These are phyloP conservation scores for Equus przewalskii DNA, from an alignment of 2,113 vertebrate species.

Conservation along the genomic window DNA sequence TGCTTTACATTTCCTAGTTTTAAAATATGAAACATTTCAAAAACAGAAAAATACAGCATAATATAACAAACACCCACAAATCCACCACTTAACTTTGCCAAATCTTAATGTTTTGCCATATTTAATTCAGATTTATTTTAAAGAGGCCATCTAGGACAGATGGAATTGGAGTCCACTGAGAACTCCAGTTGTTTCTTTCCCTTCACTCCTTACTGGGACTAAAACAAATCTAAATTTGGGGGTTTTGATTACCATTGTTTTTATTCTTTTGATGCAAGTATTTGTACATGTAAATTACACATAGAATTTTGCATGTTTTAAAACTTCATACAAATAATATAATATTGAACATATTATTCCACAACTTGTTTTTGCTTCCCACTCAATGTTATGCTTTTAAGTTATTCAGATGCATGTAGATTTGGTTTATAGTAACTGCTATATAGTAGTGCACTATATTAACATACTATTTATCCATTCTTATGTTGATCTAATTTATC, in stretches of 20 bases:
- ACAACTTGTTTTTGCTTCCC: neutral
- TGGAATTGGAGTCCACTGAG: neutral
- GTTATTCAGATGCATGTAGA: neutral
- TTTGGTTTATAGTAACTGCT: conserved; percentile 4
- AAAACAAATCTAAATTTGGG: conserved; percentile 48
- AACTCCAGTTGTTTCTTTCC: neutral
- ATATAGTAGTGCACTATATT: neutral
- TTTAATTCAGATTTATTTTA: conserved; percentile 68
- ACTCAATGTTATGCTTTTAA: neutral
- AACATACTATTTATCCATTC: neutral
- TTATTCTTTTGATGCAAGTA: conserved; percentile 34
- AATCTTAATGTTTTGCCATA: conserved; percentile 58
- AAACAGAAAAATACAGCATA: conserved; percentile 45
- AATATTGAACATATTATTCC: neutral
- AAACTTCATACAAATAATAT: neutral
- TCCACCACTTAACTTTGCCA: conserved; percentile 39
- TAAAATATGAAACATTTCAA: conserved; percentile 55
- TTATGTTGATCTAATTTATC: neutral
- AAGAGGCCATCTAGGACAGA: conserved; percentile 27
- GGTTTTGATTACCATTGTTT: neutral
- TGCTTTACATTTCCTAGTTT: conserved; percentile 57
- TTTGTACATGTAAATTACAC: neutral
- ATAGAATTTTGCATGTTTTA: conserved; percentile 43
- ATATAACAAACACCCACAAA: conserved; percentile 17
- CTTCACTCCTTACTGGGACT: neutral